Evolutionary conservation across 1,140 invertebrate genomes (phyloP).

Genomic region (Phthorimaea operculella): DNA sequence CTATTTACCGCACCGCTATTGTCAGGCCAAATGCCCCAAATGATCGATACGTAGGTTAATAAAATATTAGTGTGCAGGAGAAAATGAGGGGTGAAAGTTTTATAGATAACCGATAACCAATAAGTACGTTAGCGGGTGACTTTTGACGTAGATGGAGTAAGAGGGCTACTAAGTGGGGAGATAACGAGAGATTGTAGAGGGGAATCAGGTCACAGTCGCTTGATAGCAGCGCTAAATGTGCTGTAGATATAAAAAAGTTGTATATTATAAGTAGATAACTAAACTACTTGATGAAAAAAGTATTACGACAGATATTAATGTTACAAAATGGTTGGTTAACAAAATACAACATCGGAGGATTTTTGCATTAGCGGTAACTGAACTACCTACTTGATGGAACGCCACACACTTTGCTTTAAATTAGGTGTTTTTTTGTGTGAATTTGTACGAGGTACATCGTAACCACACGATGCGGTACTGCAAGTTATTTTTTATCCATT

Average conservation of each 20-base stretch:
- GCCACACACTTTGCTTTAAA: too few species aligned
- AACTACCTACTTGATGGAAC: too few species aligned
- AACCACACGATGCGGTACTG: too few species aligned
- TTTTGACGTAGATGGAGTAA: constrained; percentile 16
- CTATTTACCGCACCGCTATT: neutral
- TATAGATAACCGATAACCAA: constrained; percentile 20
- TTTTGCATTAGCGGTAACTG: too few species aligned
- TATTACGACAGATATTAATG: too few species aligned
- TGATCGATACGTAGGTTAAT: neutral
- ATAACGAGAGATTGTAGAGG: constrained; percentile 17
- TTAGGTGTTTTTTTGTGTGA: too few species aligned
- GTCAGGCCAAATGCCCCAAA: neutral
- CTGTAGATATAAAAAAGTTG: neutral
- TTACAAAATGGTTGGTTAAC: too few species aligned
- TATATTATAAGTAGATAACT: neutral
- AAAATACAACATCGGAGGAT: too few species aligned
- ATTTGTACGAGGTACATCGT: too few species aligned
- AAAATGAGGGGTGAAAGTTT: constrained; percentile 18
- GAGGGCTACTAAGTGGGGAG: constrained; percentile 15
- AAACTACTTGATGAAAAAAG: too few species aligned
- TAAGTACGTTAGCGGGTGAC: constrained; percentile 18
- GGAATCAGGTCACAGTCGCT: constrained; percentile 25
- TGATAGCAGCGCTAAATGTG: constrained; percentile 8
- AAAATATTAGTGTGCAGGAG: constrained; percentile 2
- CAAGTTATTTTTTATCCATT: too few species aligned